Evolutionary conservation across 2,113 vertebrate species (phyloP), one percentile per base, ranked within the genome.

Genomic region (Marcusenius ussheri): DNA sequence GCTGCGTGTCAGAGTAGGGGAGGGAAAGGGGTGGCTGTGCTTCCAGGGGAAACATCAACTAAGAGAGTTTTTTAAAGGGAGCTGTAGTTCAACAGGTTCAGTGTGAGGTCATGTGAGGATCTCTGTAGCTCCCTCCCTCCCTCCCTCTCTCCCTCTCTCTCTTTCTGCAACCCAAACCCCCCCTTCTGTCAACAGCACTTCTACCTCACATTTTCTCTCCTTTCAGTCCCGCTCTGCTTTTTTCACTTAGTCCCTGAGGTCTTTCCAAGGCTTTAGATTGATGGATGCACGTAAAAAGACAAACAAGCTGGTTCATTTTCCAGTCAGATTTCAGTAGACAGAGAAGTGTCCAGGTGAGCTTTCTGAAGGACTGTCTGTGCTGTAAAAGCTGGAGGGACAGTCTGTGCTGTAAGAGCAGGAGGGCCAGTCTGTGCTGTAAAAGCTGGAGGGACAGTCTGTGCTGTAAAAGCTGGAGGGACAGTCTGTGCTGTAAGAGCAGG

Each of bases 81-180:
- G 51, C 51, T 19, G 21, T 19, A 46, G 87, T 88, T 88, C 87
- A 66, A 24, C 56, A 66, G 56, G 56, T 88, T 88, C 87, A 66
- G 39, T 5, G 27, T 58, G 87, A 88, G 87, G 87, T 88, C 87
- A 88, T 27, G 5, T 62, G 51, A 89, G 77, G 35, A 27, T 50
- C 21, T 89, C 42, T 58, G 35, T 56, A 0, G 15, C 42, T 31
- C 15, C 56, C 31, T 17, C 31, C 77, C 49, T 49, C 66, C 3
- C 47, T 3, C 80, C 3, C 7, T 11, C 42, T 21, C 35, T 39
- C 10, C 1, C 9, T 49, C 39, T 21, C 74, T 42, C 15, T 24
- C 19, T 21, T 17, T 39, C 10, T 17, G 5, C 66, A 31, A 9
- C 66, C 66, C 66, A 74, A 0, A 10, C 31, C 31, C 5, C n/a